These are phyloP conservation scores for Oncorhynchus keta DNA, from an alignment of 2,113 vertebrate genomes.

Conservation along the genomic window DNA sequence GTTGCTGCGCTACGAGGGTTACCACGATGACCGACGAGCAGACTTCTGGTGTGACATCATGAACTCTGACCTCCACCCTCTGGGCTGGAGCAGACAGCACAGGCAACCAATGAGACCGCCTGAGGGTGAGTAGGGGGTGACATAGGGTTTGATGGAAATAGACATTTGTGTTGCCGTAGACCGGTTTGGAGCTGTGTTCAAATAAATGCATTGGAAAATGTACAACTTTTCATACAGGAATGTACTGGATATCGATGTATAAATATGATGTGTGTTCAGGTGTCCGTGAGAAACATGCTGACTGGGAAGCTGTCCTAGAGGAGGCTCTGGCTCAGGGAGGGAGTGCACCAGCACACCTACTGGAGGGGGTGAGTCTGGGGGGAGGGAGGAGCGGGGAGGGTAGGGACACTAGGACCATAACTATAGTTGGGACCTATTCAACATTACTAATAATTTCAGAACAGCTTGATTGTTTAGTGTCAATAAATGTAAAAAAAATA, in stretches of 20 bases:
- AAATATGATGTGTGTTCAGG: constrained; percentile 64
- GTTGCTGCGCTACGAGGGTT: constrained; percentile 91
- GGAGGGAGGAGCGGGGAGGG: too few species aligned
- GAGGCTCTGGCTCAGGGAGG: constrained; percentile 81
- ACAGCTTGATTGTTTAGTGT: too few species aligned
- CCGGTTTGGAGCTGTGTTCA: too few species aligned
- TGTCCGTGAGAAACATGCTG: constrained; percentile 86
- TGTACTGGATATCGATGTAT: too few species aligned
- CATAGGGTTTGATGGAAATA: too few species aligned
- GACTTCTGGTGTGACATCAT: constrained; percentile 98
- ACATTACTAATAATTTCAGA: too few species aligned
- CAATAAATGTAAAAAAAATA: too few species aligned
- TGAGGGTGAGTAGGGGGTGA: constrained; percentile 79
- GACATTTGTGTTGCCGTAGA: not conserved
- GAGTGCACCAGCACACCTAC: constrained; percentile 86
- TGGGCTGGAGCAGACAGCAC: constrained; percentile 93
- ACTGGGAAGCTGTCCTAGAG: constrained; percentile 86
- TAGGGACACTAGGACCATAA: too few species aligned
- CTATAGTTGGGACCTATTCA: too few species aligned
- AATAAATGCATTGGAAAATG: too few species aligned
- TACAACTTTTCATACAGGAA: too few species aligned
- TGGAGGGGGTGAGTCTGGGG: constrained; percentile 85
- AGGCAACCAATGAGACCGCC: constrained; percentile 87
- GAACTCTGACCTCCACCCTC: constrained; percentile 88
- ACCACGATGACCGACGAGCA: constrained; percentile 88